These are phyloP conservation scores for Abscondita cerata DNA, from an alignment of 2,888 invertebrate genomes.

Conservation along the genomic window DNA sequence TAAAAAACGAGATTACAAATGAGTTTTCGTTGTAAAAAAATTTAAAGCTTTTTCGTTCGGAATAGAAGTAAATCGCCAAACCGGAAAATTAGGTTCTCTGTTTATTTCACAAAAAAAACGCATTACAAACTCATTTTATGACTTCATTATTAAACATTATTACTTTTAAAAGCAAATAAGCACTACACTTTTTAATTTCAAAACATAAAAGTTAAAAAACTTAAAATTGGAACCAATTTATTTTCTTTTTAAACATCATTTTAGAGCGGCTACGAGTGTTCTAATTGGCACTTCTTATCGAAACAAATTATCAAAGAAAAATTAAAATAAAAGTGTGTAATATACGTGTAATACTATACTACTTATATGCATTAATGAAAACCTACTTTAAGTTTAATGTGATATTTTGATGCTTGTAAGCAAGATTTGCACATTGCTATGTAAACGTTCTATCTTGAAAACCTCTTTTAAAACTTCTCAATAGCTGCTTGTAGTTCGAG, in stretches of 20 bases:
- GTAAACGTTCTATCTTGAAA: no score
- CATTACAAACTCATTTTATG: conserved; percentile 5
- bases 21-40: conserved; percentile 10
- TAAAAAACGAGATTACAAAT: conserved; percentile 13
- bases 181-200: conserved; percentile 3
- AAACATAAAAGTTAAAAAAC: conserved; percentile 1
- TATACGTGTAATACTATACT: no score
- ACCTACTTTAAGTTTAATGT: no score
- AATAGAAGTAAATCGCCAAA: conserved; percentile 5
- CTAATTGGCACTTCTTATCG: conserved; percentile 1
- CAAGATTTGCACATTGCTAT: no score
- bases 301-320: no score
- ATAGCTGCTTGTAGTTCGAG: no score
- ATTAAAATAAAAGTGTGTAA: no score
- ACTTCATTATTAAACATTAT: conserved; percentile 13
- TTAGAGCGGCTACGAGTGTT: not conserved
- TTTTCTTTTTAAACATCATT: not conserved
- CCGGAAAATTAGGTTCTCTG: conserved; percentile 17
- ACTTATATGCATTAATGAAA: no score
- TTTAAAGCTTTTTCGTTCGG: conserved; percentile 3
- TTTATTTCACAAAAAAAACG: conserved; percentile 8
- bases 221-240: conserved; percentile 8
- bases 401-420: no score
- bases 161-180: conserved; percentile 9
- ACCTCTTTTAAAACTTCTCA: no score